These are phyloP conservation scores for Apamea anceps DNA, from an alignment of 2,888 invertebrate genomes.

Conservation along the genomic window DNA sequence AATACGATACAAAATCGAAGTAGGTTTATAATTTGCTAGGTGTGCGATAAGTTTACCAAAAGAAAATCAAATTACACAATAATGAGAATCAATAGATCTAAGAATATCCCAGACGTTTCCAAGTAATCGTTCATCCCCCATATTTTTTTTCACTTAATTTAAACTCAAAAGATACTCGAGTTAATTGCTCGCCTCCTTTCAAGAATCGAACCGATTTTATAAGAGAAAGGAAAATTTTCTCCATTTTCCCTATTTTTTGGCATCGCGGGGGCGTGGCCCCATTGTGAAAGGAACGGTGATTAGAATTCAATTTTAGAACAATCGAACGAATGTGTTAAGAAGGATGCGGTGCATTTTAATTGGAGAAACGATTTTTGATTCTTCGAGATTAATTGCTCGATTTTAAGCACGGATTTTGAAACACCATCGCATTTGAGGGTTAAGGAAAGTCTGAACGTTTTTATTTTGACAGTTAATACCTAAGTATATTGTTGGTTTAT, in stretches of 20 bases:
- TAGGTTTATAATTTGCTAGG: background rate
- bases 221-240: constrained; percentile 83
- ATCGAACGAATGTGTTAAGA: constrained; percentile 85
- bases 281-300: constrained; percentile 88
- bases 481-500: background rate
- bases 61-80: constrained; percentile 32
- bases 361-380: constrained; percentile 83
- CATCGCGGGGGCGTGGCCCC: constrained; percentile 76
- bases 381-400: constrained; percentile 53
- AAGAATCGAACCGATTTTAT: constrained; percentile 85
- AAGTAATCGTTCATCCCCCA: constrained; percentile 68
- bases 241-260: constrained; percentile 89
- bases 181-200: constrained; percentile 88
- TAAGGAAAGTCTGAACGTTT: constrained; percentile 25
- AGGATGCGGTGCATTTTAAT: constrained; percentile 89
- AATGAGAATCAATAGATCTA: constrained; percentile 47
- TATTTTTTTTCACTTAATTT: constrained; percentile 89
- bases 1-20: background rate
- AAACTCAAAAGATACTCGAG: constrained; percentile 90
- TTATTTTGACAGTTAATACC: background rate
- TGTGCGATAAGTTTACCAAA: background rate
- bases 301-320: constrained; percentile 90
- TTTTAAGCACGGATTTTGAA: constrained; percentile 36
- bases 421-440: constrained; percentile 39
- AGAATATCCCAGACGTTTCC: constrained; percentile 67